phyloP scores from a whole-genome alignment of 2,113 vertebrate genomes.

The Ochotona curzoniae region DNA sequence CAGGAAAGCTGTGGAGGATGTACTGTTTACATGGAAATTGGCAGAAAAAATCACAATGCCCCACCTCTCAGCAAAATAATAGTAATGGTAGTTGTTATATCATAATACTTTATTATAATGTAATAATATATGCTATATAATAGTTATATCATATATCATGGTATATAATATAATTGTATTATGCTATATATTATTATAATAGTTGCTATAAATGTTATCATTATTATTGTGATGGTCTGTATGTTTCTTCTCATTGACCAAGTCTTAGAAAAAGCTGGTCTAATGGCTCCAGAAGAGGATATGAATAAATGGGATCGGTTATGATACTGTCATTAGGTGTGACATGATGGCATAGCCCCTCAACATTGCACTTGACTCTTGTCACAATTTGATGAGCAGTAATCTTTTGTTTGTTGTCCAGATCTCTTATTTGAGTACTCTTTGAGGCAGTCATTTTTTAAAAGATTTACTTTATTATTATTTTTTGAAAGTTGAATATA shows the following conservation, averaged over 20 bases:
- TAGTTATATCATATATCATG: no score
- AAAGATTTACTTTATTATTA: neutral
- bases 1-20: neutral
- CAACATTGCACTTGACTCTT: neutral
- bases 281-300: neutral
- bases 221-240: neutral
- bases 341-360: neutral
- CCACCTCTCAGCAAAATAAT: no score
- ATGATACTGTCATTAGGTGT: neutral
- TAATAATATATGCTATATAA: no score
- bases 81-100: no score
- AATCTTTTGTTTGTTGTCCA: neutral
- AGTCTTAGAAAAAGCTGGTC: neutral
- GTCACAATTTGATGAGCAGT: neutral
- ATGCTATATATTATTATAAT: no score
- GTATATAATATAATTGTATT: no score
- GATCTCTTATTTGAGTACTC: neutral
- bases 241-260: neutral
- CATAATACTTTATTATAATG: no score
- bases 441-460: neutral
- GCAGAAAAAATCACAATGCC: neutral
- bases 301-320: neutral
- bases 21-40: neutral
- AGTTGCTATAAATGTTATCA: no score
- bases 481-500: no score